phyloP scores from a whole-genome alignment of 2,797 vertebrate species.

The Neostethus bicornis region DNA sequence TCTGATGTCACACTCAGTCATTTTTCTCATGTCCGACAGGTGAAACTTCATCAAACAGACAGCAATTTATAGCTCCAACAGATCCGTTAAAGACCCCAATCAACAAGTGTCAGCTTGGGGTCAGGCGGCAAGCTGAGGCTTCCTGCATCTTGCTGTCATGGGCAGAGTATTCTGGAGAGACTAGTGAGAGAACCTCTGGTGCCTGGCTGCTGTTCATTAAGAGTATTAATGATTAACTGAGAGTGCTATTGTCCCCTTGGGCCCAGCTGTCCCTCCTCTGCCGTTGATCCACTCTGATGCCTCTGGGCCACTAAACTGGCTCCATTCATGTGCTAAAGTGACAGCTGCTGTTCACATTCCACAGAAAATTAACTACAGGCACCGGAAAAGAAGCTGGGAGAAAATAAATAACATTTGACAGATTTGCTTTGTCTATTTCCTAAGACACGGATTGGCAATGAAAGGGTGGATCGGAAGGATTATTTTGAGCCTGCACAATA shows the following conservation, averaged over 20 bases:
- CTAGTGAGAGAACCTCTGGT: constrained; percentile 69
- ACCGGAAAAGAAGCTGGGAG: constrained; percentile 53
- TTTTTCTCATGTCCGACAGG: constrained; percentile 18
- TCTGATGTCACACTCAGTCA: constrained; percentile 14
- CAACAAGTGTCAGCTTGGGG: constrained; percentile 71
- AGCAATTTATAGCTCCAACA: constrained; percentile 41
- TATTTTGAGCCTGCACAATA: constrained; percentile 34
- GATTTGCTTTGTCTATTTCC: constrained; percentile 58
- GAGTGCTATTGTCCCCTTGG: constrained; percentile 78
- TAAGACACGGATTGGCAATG: constrained; percentile 31
- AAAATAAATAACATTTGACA: constrained; percentile 66
- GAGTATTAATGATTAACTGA: constrained; percentile 85
- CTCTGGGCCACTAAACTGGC: constrained; percentile 66
- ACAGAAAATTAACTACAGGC: constrained; percentile 72
- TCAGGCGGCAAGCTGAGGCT: constrained; percentile 50
- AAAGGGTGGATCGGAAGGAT: constrained; percentile 57
- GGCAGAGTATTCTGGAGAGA: constrained; percentile 68
- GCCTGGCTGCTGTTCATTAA: constrained; percentile 81
- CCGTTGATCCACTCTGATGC: constrained; percentile 76
- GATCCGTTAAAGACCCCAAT: constrained; percentile 58
- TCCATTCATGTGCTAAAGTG: constrained; percentile 80
- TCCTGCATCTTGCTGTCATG: constrained; percentile 59
- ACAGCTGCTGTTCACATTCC: constrained; percentile 81
- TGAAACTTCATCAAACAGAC: constrained; percentile 41
- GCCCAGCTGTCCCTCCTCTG: constrained; percentile 77